phyloP scores from a whole-genome alignment of 2,113 vertebrate species.

The Ailuropoda melanoleuca region DNA sequence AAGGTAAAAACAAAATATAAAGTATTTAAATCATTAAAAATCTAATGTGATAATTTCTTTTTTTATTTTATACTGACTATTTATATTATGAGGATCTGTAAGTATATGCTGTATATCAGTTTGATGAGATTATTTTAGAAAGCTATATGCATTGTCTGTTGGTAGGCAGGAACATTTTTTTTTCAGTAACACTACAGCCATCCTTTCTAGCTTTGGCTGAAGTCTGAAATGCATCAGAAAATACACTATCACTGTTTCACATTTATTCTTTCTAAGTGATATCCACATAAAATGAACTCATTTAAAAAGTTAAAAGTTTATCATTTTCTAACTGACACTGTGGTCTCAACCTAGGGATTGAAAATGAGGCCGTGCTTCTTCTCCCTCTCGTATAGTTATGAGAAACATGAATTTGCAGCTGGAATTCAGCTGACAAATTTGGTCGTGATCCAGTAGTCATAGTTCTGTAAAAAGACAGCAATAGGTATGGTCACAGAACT shows the following conservation, averaged over 20 bases:
- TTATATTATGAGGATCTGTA: constrained; percentile 36
- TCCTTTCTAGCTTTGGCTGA: not conserved
- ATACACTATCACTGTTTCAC: constrained; percentile 14
- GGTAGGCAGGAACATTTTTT: not conserved
- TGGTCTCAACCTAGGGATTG: not conserved
- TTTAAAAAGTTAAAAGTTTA: constrained; percentile 43
- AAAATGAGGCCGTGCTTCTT: not conserved
- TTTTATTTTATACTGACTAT: constrained; percentile 1
- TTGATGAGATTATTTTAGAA: constrained; percentile 16
- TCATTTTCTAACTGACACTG: not conserved
- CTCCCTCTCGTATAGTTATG: not conserved
- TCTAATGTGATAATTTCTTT: constrained; percentile 8
- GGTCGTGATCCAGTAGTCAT: not conserved
- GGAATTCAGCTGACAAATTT: constrained; percentile 30
- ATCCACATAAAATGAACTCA: constrained; percentile 10
- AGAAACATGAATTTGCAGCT: constrained; percentile 11
- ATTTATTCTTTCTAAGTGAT: constrained; percentile 39
- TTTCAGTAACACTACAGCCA: not conserved
- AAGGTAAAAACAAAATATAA: not conserved
- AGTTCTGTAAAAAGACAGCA: constrained; percentile 23
- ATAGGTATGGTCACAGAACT: not conserved
- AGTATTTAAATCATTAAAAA: constrained; percentile 46
- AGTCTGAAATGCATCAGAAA: not conserved
- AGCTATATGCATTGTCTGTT: not conserved
- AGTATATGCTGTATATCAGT: not conserved